These are phyloP conservation scores for Paradoxurus hermaphroditus DNA, from an alignment of 2,113 vertebrate species.

Conservation along the genomic window DNA sequence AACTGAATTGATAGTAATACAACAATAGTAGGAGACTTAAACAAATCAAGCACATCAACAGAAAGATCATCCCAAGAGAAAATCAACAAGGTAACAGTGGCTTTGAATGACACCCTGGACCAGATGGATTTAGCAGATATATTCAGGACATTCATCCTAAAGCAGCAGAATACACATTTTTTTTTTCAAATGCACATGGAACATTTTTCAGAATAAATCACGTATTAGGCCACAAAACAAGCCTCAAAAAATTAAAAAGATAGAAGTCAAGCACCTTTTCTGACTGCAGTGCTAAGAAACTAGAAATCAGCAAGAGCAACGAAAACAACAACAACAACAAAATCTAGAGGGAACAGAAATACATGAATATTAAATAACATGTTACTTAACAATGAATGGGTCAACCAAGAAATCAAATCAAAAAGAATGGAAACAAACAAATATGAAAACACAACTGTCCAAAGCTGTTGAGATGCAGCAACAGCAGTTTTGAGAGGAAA, in stretches of 20 bases:
- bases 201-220: not conserved
- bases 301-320: not conserved
- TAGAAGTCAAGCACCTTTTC: not conserved
- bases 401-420: not conserved
- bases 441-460: not conserved
- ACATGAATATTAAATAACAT: not conserved
- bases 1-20: not conserved
- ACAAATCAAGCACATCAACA: not conserved
- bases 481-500: not conserved
- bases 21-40: not conserved
- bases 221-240: not conserved
- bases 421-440: not conserved
- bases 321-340: too few species aligned
- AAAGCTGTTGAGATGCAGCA: not conserved
- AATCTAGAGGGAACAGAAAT: not conserved
- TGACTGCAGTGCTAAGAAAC: not conserved
- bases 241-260: not conserved
- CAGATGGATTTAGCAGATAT: not conserved
- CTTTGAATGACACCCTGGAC: not conserved
- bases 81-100: not conserved
- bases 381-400: not conserved
- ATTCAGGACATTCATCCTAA: not conserved
- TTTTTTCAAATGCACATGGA: not conserved
- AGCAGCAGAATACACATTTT: not conserved
- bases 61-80: not conserved